These are phyloP conservation scores for Dicerorhinus sumatrensis DNA, from an alignment of 2,113 vertebrate species.

Conservation along the genomic window DNA sequence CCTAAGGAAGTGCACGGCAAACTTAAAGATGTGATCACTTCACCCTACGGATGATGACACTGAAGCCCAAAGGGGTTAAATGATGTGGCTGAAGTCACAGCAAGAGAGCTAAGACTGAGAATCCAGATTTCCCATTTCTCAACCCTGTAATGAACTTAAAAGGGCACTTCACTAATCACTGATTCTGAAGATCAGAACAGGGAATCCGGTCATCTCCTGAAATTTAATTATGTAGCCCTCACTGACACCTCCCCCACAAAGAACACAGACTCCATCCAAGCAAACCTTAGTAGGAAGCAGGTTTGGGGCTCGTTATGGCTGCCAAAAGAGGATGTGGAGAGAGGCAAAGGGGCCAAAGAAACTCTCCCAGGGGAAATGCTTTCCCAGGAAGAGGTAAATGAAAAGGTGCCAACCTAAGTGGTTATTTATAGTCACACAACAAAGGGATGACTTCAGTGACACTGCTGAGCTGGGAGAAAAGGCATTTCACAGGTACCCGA, in stretches of 20 bases:
- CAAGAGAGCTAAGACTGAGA: background rate
- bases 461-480: constrained; percentile 41
- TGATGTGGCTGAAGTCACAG: background rate
- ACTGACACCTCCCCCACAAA: background rate
- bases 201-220: background rate
- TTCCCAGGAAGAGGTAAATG: constrained; percentile 2
- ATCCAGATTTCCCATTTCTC: background rate
- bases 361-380: background rate
- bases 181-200: background rate
- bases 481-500: constrained; percentile 31
- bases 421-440: constrained; percentile 67
- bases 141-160: background rate
- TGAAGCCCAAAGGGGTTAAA: background rate
- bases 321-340: constrained; percentile 28
- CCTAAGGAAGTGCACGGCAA: background rate
- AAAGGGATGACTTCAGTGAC: constrained; percentile 59
- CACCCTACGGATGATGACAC: background rate
- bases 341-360: background rate
- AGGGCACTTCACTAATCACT: background rate
- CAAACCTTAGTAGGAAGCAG: background rate
- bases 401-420: background rate
- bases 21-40: background rate
- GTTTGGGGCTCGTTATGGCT: background rate
- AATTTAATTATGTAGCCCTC: background rate
- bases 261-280: background rate